A percentile compares a stretch with the other conserved stretches of the same genome.
phyloP scores from a whole-genome alignment of 2,113 vertebrate species.

The Hipposideros armiger region DNA sequence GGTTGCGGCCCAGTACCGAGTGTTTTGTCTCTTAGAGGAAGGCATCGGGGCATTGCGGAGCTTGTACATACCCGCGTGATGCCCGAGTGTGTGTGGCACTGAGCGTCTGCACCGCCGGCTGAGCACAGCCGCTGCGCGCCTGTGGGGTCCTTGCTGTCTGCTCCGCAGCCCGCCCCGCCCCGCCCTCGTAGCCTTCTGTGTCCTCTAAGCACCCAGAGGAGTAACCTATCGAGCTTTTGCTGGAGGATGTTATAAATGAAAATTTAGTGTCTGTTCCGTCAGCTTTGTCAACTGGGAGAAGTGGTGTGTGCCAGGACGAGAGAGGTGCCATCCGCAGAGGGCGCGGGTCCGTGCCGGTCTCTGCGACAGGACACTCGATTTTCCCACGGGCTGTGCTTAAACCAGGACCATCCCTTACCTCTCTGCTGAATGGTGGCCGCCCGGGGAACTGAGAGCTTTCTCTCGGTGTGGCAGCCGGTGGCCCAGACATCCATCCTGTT shows the following conservation, averaged over 20 bases:
- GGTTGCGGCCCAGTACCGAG: background rate
- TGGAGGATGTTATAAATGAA: slow-evolving; percentile 99
- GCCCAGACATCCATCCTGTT: background rate
- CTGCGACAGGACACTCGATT: background rate
- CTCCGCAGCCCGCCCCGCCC: slow-evolving; percentile 80
- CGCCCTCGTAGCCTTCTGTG: slow-evolving; percentile 80
- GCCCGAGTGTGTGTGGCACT: too few relatives aligned
- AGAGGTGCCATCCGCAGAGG: background rate
- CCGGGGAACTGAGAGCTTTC: background rate
- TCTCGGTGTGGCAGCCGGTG: background rate
- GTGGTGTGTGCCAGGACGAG: slow-evolving; percentile 94
- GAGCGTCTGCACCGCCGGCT: too few relatives aligned
- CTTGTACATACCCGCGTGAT: too few relatives aligned
- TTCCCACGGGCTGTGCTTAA: background rate
- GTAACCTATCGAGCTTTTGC: slow-evolving; percentile 99
- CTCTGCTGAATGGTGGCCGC: background rate
- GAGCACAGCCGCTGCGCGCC: too few relatives aligned
- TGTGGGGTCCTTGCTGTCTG: slow-evolving; percentile 35
- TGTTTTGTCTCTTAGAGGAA: background rate
- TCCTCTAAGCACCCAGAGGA: slow-evolving; percentile 97
- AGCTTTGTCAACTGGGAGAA: slow-evolving; percentile 95
- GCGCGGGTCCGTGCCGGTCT: background rate
- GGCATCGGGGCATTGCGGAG: background rate
- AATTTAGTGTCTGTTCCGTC: slow-evolving; percentile 98
- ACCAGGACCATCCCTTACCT: background rate